These are phyloP conservation scores for Pelochelys cantorii DNA, from an alignment of 2,797 vertebrate species.

Conservation along the genomic window DNA sequence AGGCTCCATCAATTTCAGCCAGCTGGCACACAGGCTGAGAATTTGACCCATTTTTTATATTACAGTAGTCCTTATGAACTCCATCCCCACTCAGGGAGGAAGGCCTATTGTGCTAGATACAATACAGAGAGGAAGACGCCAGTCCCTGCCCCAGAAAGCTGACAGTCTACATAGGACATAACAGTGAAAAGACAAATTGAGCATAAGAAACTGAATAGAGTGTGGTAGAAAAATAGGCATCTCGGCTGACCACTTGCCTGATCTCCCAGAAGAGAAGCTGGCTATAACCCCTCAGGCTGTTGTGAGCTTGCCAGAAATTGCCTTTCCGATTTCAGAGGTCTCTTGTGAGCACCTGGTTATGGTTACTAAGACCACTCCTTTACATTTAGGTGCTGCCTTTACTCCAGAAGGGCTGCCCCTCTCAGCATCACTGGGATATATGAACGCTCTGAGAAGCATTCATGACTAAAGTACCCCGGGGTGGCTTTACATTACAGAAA, in stretches of 20 bases:
- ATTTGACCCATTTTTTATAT: accelerated
- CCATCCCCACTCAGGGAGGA: neutral
- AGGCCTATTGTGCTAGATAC: neutral
- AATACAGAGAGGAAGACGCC: accelerated
- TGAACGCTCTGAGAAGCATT: neutral
- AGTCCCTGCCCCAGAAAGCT: neutral
- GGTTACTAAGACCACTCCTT: neutral
- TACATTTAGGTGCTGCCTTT: neutral
- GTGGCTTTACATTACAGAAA: neutral
- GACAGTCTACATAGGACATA: accelerated
- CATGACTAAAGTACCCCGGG: neutral
- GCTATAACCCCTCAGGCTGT: neutral
- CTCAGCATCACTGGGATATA: neutral
- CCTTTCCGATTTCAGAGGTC: neutral
- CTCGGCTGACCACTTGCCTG: neutral
- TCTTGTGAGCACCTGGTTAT: neutral
- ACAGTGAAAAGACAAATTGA: neutral
- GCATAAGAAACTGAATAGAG: accelerated
- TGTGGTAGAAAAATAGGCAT: neutral
- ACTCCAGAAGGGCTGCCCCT: neutral
- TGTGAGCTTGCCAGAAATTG: neutral
- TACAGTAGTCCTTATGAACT: accelerated
- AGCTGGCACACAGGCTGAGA: neutral
- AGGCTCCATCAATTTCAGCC: neutral
- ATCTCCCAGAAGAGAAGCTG: neutral